Evolutionary conservation across 2,888 invertebrate genomes (phyloP), one percentile per base, ranked within the genome.

Genomic region (Pristionchus entomophagus): DNA sequence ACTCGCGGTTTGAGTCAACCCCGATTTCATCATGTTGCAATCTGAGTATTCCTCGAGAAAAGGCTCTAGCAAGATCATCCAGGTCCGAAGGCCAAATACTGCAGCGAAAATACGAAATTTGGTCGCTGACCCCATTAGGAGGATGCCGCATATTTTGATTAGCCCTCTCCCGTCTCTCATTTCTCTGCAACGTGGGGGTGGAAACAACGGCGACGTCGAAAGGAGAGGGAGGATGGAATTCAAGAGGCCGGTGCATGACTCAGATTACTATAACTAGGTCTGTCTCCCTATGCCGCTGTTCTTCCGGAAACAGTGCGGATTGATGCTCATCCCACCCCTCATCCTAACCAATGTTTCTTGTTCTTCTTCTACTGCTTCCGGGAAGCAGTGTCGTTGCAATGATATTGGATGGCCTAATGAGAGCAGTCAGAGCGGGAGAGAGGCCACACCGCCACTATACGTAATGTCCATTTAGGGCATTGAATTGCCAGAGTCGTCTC

Each of bases 391-490:
- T 22, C 56, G 10, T 19, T 22, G 69, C 6, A 22, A 38, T 41
- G 41, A 35, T n/a, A 45, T 73, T 73, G 41, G 65, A 5, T 10
- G 35, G 35, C 10, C 41, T 41, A 73, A 41, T 45, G 41, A 73
- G 73, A 41, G 38, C 41, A n/a, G n/a, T n/a, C n/a, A n/a, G n/a
- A n/a, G n/a, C n/a, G n/a, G n/a, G n/a, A n/a, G n/a, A n/a, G n/a
- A n/a, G 41, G 8, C n/a, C 41, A 22, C 8, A n/a, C 10, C n/a
- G 8, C 35, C 17, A 35, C 65, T 73, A 38, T 41, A 73, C 73
- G 73, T 45, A 73, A 73, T 45, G 73, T 73, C 73, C 41, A 73
- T 73, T 45, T 41, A 41, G 73, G 26, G 45, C 26, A 73, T 73
- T 41, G 73, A n/a, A 73, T 45, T 73, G 38, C 41, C n/a, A n/a